Evolutionary conservation across 35 echinoderm and acorn worm species (phyloP).

Genomic region (Holothuria glaberrima): DNA sequence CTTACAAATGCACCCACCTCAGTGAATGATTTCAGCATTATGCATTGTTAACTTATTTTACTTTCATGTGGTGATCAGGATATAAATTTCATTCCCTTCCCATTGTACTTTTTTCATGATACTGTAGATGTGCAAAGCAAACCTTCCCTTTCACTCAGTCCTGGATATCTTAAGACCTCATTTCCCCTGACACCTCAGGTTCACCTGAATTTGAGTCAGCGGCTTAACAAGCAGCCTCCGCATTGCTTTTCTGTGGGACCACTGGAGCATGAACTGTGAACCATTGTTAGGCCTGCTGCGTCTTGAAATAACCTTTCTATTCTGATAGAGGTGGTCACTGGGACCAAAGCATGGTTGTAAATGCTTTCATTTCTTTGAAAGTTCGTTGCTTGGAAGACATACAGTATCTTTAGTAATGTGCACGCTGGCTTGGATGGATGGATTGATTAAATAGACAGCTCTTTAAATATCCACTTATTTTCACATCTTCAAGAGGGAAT

Average conservation of each 20-base stretch:
- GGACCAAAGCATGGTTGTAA: not conserved
- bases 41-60: too few species aligned
- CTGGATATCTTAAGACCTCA: conserved; percentile 1
- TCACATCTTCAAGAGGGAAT: too few species aligned
- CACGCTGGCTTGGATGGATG: too few species aligned
- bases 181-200: conserved; percentile 23
- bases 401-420: not conserved
- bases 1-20: too few species aligned
- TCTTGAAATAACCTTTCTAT: not conserved
- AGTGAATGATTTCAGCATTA: too few species aligned
- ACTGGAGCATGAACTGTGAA: not conserved
- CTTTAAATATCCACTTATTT: too few species aligned
- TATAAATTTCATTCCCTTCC: too few species aligned
- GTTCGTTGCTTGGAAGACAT: not conserved
- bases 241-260: not conserved
- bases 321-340: not conserved
- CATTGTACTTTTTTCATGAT: too few species aligned
- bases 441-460: too few species aligned
- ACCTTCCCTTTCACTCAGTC: not conserved
- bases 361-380: not conserved
- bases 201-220: conserved; percentile 50
- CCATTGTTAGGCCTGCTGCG: not conserved
- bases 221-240: conserved; percentile 39
- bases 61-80: too few species aligned
- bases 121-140: too few species aligned